phyloP scores from a whole-genome alignment of 2,888 invertebrate species.

The Junonia oenone region DNA sequence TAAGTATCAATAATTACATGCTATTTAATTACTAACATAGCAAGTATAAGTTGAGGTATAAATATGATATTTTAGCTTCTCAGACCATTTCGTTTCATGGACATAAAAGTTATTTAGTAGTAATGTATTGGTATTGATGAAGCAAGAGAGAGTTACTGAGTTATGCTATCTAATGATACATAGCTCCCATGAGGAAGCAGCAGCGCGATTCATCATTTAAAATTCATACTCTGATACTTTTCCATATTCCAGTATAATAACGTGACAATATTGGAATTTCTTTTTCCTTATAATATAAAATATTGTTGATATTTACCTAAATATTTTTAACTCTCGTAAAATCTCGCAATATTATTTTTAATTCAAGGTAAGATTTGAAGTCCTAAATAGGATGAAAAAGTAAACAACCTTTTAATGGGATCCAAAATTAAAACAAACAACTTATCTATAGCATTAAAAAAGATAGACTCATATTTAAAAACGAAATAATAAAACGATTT shows the following conservation, averaged over 20 bases:
- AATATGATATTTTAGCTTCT: too few relatives aligned
- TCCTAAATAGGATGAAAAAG: too few relatives aligned
- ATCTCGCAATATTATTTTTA: too few relatives aligned
- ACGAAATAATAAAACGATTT: background rate
- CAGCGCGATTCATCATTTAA: slow-evolving; percentile 28
- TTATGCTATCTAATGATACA: slow-evolving; percentile 20
- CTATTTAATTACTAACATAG: too few relatives aligned
- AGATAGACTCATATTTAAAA: background rate
- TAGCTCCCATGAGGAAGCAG: slow-evolving; percentile 19
- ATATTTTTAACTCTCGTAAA: too few relatives aligned
- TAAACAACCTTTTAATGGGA: too few relatives aligned
- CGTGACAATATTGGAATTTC: background rate
- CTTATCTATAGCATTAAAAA: background rate
- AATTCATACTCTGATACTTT: slow-evolving; percentile 19
- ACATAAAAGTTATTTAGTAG: background rate
- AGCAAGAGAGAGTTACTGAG: background rate
- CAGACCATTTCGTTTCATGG: background rate
- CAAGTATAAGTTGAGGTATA: too few relatives aligned
- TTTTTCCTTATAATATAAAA: too few relatives aligned
- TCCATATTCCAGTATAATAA: background rate
- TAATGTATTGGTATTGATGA: background rate
- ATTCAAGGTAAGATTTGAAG: too few relatives aligned
- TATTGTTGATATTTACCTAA: too few relatives aligned
- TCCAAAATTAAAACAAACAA: background rate
- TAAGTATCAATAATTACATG: too few relatives aligned